These are phyloP conservation scores for Fopius arisanus DNA, from an alignment of 1,140 invertebrate species.

Conservation along the genomic window DNA sequence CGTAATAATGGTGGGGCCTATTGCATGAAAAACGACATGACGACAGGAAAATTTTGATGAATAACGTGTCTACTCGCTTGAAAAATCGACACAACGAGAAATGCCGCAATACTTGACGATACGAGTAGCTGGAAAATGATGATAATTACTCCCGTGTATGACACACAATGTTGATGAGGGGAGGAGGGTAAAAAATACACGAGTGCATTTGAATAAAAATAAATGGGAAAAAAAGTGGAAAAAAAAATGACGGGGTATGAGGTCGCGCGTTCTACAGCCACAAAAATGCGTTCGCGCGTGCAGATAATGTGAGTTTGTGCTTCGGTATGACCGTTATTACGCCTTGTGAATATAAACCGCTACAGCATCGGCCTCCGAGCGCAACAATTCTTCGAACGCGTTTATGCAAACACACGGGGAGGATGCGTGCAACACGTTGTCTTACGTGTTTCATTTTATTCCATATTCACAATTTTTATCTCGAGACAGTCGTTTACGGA, in stretches of 20 bases:
- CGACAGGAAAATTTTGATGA: background rate
- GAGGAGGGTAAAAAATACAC: background rate
- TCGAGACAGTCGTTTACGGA: background rate
- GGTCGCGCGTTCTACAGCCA: slow-evolving; percentile 40
- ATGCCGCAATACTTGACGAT: background rate
- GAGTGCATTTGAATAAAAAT: background rate
- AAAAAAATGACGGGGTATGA: slow-evolving; percentile 32
- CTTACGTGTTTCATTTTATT: slow-evolving; percentile 13
- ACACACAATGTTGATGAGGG: background rate
- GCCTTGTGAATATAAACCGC: slow-evolving; percentile 31
- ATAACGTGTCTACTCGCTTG: background rate
- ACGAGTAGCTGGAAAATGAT: slow-evolving; percentile 27
- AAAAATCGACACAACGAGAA: background rate
- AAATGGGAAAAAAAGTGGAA: background rate
- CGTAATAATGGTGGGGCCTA: no score
- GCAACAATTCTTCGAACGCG: slow-evolving; percentile 52
- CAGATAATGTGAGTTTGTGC: slow-evolving; percentile 51
- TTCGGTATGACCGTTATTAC: slow-evolving; percentile 58
- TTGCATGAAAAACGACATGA: background rate
- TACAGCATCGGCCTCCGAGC: slow-evolving; percentile 35
- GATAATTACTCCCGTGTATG: background rate
- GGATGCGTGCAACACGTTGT: slow-evolving; percentile 23
- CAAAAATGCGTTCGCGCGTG: slow-evolving; percentile 54
- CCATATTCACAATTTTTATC: background rate
- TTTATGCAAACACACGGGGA: slow-evolving; percentile 40